phyloP scores from a whole-genome alignment of 2,888 invertebrate species.

The Amitus sp. region DNA sequence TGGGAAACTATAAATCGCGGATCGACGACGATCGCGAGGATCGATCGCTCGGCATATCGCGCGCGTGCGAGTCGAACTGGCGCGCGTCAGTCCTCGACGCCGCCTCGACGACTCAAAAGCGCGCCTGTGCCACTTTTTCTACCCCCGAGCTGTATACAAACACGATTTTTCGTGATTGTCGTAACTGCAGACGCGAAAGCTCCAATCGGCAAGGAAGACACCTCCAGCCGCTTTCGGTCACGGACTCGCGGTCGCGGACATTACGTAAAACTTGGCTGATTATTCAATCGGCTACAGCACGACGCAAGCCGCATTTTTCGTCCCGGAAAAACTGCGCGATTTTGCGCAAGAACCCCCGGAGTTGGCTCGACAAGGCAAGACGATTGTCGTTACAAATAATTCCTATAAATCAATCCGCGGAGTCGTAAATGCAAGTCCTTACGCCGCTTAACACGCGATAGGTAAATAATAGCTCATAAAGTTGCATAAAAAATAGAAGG shows the following conservation, averaged over 20 bases:
- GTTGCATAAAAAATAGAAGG: neutral
- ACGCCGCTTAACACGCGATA: neutral
- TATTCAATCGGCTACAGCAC: neutral
- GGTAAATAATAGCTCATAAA: neutral
- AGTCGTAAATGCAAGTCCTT: neutral
- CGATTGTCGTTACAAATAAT: neutral
- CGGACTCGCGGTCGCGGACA: neutral
- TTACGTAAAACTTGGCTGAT: neutral
- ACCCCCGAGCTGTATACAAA: conserved; percentile 19
- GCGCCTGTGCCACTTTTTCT: conserved; percentile 51
- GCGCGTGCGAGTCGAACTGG: conserved; percentile 38
- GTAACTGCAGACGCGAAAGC: conserved; percentile 25
- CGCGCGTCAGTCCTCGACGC: conserved; percentile 46
- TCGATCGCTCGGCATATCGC: conserved; percentile 1
- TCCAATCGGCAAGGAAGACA: conserved; percentile 15
- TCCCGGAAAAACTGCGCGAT: neutral
- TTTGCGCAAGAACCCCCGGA: neutral
- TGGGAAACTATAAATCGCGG: too few relatives aligned
- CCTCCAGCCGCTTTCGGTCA: neutral
- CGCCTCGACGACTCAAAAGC: conserved; percentile 41
- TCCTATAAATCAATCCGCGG: neutral
- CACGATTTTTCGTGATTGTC: conserved; percentile 29
- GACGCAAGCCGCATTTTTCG: neutral
- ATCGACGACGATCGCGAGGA: neutral
- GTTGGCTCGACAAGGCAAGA: neutral